Percentiles rank a stretch among this genome's conserved stretches.
Conservation (phyloP, 2,888 invertebrate genomes). For the Aproaerema taeniolella region DNA sequence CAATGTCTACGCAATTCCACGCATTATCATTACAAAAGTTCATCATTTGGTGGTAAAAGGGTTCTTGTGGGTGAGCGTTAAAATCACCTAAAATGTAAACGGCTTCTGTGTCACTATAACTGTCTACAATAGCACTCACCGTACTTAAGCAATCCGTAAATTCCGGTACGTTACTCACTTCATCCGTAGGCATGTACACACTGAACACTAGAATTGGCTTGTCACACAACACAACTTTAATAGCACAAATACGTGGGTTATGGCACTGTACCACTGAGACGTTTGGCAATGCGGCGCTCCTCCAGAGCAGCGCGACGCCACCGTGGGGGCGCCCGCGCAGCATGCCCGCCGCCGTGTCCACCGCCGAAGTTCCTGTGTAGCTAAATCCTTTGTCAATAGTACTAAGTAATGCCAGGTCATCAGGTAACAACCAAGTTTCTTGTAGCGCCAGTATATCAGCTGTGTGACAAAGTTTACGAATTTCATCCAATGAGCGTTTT, state of each 20-base stretch:
- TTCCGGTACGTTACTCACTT: not conserved
- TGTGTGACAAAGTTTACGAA: not conserved
- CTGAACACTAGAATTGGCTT: not conserved
- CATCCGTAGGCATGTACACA: constrained; percentile 5
- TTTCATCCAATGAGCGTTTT: not conserved
- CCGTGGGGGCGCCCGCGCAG: not conserved
- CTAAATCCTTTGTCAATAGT: not conserved
- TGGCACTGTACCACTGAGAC: constrained; percentile 1
- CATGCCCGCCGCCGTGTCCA: not conserved
- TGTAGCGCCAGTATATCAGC: constrained; percentile 4
- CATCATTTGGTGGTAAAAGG: not conserved
- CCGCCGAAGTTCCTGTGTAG: not conserved
- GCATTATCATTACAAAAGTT: not conserved
- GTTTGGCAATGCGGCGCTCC: not conserved
- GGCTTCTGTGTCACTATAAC: constrained; percentile 4
- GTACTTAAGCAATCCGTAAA: constrained; percentile 12
- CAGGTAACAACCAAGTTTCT: constrained; percentile 4
- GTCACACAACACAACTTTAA: not conserved
- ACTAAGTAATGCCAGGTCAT: not conserved
- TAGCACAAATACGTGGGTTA: not conserved
- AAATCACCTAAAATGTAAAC: constrained; percentile 14
- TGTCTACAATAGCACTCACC: constrained; percentile 15
- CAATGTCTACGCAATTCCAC: not conserved
- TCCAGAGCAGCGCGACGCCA: not conserved
- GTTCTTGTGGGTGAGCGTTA: constrained; percentile 14